A percentile compares a stretch with the other conserved stretches of the same genome.
Evolutionary conservation across 2,888 invertebrate species (phyloP).

Genomic region (Drosophila anomalata): DNA sequence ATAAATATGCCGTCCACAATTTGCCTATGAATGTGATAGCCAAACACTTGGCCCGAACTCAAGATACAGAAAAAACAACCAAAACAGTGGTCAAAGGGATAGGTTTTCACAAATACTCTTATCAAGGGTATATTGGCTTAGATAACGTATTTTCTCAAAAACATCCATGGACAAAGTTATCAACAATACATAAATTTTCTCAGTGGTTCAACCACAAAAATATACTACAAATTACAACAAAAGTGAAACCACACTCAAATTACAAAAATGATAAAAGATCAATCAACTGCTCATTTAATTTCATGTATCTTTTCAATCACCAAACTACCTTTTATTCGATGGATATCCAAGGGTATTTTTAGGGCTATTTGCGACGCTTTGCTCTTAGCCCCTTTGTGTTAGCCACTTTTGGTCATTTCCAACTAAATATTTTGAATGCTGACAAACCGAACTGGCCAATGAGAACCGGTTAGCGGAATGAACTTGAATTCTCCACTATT

Average conservation of each 20-base stretch:
- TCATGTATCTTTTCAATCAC: constrained; percentile 32
- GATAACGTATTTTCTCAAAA: neutral
- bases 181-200: neutral
- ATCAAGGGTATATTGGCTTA: constrained; percentile 5
- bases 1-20: constrained; percentile 58
- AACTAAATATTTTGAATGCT: constrained; percentile 39
- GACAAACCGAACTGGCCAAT: constrained; percentile 27
- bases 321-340: constrained; percentile 29
- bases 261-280: constrained; percentile 20
- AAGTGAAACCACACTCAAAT: constrained; percentile 4
- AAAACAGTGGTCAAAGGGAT: constrained; percentile 17
- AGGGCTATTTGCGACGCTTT: constrained; percentile 10
- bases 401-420: constrained; percentile 35
- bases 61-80: constrained; percentile 2
- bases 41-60: constrained; percentile 31
- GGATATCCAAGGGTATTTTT: constrained; percentile 35
- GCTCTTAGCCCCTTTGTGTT: constrained; percentile 16
- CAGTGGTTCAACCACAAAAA: neutral
- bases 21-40: constrained; percentile 59
- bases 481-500: constrained; percentile 74
- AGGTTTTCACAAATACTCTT: constrained; percentile 20
- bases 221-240: neutral
- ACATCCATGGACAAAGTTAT: neutral
- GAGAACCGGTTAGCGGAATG: constrained; percentile 59
- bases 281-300: constrained; percentile 26